Evolutionary conservation across 2,888 invertebrate genomes (phyloP), one percentile per base, ranked within the genome.

Genomic region (Liopterus haemorrhoidalis): DNA sequence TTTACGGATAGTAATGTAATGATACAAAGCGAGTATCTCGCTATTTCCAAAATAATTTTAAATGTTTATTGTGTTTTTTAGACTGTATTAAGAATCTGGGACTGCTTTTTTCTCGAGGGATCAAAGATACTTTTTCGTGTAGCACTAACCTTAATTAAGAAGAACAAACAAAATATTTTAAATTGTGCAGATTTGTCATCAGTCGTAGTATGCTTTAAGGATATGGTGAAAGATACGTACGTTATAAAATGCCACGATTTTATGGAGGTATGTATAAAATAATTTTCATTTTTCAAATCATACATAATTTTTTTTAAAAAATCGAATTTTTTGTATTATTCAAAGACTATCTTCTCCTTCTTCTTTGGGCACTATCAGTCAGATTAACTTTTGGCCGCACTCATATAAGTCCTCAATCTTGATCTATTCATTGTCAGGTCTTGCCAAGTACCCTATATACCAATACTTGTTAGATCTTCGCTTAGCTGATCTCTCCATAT

Each of bases 41-140:
- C 15, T 46, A 11, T 12, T 14, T 19, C 21, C 16, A 35, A 27
- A 4, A n/a, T 33, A 28, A 46, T 37, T 12, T 38, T 11, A 33
- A 27, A 21, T 43, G 11, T 18, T n/a, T 30, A 21, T 47, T 43
- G 48, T 53, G 50, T 55, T 48, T 63, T 64, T 20, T 65, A 81
- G 79, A 95, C 95, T 5, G 92, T 93, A 28, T 72, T 94, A 15
- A 76, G 95, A 60, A 86, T 95, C 68, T 95, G 95, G 94, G 95
- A 96, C 68, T 92, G 93, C 62, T 70, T 95, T 48, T 94, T 96
- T 70, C 85, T 86, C 57, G 95, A 96, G 69, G 95, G 95, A 30
- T 87, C 86, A 48, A 94, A 94, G 71, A 84, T 95, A 55, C 72
- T 96, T 53, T 89, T 95, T 65, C 77, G 94, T 54, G 92, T 91